Base-by-base conservation (phyloP, 2,113 vertebrate species). In the Mesitornis unicolor region DNA sequence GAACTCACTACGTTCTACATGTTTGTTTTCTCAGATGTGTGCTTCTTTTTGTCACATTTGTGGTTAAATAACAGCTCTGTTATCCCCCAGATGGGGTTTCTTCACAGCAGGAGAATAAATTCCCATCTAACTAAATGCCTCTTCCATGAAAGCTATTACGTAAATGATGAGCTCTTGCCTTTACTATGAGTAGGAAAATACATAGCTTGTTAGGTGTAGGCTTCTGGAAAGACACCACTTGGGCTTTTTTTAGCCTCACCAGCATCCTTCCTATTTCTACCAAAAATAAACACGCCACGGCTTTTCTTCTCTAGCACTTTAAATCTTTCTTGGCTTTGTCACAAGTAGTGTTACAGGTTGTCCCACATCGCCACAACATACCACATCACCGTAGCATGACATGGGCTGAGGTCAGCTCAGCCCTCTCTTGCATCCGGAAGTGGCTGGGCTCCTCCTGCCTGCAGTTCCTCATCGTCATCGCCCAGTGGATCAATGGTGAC, bases 321-420 rank as follows among this genome's bases (percentile, higher is more conserved):
- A 70, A 61, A 47, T 48, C 48, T 51, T 53, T 59, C 64, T 76
- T 59, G 86, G 47, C 90, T 82, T 80, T 87, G 73, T 78, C 73
- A 88, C 29, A 56, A 36, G 48, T 24, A 68, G 53, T 92, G 86
- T 90, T 86, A 95, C 93, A 95, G 95, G 92, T 95, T 92, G 70
- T 90, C 57, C 86, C 90, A 73, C 48, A 90, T 40, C 80, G 68
- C 87, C 54, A 31, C 68, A 77, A 54, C 31, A 70, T 9, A 85
- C 29, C 20, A 2, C 68, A 90, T 59, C 64, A 65, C 64, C 21
- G 2, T 65, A 50, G 86, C 20, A 4, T 45, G 77, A 95, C 56
- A 78, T 1, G 11, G 70, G 53, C 57, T 76, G 67, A 65, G 75
- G 69, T 83, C 83, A 36, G 38, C 79, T 79, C 51, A 67, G 68